Evolutionary conservation across 2,797 vertebrate species (phyloP).

Genomic region (Hapalemur alaotrensis): DNA sequence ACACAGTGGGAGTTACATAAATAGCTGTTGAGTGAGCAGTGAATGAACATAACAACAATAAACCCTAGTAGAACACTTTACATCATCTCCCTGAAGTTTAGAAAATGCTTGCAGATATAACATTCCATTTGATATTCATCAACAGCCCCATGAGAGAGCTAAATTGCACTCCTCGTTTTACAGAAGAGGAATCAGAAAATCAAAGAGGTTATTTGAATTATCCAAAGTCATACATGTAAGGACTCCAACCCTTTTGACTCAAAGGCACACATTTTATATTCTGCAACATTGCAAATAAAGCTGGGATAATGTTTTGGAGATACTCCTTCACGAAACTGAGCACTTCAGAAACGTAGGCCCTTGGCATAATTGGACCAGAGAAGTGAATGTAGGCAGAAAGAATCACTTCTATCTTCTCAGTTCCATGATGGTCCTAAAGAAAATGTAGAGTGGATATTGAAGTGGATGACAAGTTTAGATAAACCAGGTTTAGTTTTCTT

Average conservation of each 20-base stretch:
- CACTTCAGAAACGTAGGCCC: not conserved
- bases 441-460: not conserved
- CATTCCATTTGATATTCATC: not conserved
- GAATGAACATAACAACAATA: not conserved
- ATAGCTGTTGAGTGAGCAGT: not conserved
- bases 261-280: not conserved
- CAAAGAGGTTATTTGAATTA: slow-evolving; percentile 17
- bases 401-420: not conserved
- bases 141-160: not conserved
- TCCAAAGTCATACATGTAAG: not conserved
- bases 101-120: not conserved
- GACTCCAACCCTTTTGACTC: not conserved
- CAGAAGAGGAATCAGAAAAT: slow-evolving; percentile 16
- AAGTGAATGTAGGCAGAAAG: not conserved
- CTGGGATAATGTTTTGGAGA: not conserved
- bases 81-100: not conserved
- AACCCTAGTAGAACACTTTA: not conserved
- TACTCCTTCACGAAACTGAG: not conserved
- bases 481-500: not conserved
- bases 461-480: not conserved
- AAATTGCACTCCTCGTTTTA: not conserved
- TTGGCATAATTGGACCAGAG: not conserved
- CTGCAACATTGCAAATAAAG: not conserved
- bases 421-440: not conserved
- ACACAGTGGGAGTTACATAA: not conserved